Base-by-base conservation (phyloP, 1,140 invertebrate species). In the Aphaenogaster ashmeadi region DNA sequence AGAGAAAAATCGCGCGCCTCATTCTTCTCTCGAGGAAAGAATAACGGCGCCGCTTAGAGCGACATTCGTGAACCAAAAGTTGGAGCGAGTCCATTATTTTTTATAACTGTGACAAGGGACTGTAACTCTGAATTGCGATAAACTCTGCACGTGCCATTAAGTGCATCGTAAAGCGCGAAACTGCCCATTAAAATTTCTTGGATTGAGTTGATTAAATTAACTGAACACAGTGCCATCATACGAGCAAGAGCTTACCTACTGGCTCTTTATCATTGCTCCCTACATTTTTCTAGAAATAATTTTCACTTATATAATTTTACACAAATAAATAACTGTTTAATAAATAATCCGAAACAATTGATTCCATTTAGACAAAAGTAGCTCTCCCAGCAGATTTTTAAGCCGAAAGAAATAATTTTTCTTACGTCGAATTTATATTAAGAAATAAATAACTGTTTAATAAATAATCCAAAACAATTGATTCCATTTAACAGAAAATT, bases 41-140 rank as follows among this genome's bases (percentile, higher is more conserved):
- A 33, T 78, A 78, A 78, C 74, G 74, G 8, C 41, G 36, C 13
- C 47, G 27, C 62, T 69, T 75, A 41, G 13, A 81, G 38, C 62
- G n/a, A 67, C 62, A 47, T 38, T 54, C 13, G 64, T 18, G 78
- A 69, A 21, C 15, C 47, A 21, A 50, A 64, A 69, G 44, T 54
- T 11, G 44, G 27, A 44, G 21, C 9, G 33, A 8, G 13, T 69
- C 66, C 78, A 66, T 81, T 81, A 54, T 69, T 81, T 69, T 69
- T 81, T 54, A 81, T 50, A 81, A 18, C 8, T 54, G 36, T 3
- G 50, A 69, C 33, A 52, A 52, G 50, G 50, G 47, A 54, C 47
- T 67, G 18, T 50, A 80, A 67, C 47, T 80, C 27, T n/a, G 77
- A 47, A 21, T 69, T n/a, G 36, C 78, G 33, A 79, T 79, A 79